These are phyloP conservation scores for Apteryx mantelli DNA, from an alignment of 2,113 vertebrate genomes.

Conservation along the genomic window DNA sequence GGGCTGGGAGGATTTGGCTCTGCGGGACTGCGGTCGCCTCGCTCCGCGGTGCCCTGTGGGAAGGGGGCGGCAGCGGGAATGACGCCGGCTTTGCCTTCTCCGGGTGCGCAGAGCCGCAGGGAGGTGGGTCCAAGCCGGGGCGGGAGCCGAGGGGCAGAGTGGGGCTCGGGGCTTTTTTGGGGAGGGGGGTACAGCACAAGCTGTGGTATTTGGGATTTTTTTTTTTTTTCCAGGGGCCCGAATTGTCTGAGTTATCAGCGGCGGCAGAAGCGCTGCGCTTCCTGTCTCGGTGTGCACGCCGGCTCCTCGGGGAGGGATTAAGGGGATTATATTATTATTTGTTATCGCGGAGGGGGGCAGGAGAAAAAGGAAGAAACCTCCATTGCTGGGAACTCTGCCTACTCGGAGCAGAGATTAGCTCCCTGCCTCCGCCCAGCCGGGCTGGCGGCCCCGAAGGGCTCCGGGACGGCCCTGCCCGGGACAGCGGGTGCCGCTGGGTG, in stretches of 20 bases:
- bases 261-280: slow-evolving; percentile 41
- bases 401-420: slow-evolving; percentile 35
- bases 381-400: slow-evolving; percentile 54
- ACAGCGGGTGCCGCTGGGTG: neutral
- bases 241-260: slow-evolving; percentile 27
- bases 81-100: too few relatives aligned
- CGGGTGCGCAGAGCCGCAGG: too few relatives aligned
- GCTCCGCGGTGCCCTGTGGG: too few relatives aligned
- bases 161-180: neutral
- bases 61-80: too few relatives aligned
- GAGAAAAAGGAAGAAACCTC: slow-evolving; percentile 38
- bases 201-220: neutral
- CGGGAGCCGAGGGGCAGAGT: neutral
- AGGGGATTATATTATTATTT: slow-evolving; percentile 75
- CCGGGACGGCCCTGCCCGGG: neutral
- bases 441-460: neutral
- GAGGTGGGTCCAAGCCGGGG: neutral
- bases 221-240: neutral
- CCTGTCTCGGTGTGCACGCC: neutral
- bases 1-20: too few relatives aligned
- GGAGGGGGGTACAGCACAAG: neutral
- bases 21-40: too few relatives aligned
- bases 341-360: slow-evolving; percentile 51
- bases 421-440: neutral
- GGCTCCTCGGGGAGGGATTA: slow-evolving; percentile 72